A percentile compares a stretch with the other conserved stretches of the same genome.
Evolutionary conservation across 2,113 vertebrate species (phyloP).

Genomic region (Halichoerus grypus): DNA sequence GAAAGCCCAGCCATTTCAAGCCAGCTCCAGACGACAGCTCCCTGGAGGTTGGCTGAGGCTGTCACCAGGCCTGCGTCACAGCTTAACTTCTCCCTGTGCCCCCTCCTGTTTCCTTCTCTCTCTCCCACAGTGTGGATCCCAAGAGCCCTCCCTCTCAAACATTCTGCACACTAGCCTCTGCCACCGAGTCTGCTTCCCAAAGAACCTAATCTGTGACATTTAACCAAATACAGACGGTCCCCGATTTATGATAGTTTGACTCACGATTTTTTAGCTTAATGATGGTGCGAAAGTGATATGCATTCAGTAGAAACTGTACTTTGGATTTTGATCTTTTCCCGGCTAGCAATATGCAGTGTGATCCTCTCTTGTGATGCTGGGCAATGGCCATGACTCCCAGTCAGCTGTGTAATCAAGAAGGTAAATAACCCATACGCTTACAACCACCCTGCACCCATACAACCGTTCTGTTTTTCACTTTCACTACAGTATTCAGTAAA

Average conservation of each 20-base stretch:
- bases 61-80: neutral
- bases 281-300: neutral
- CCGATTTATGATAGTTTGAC: neutral
- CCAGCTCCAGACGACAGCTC: neutral
- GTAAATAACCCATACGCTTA: neutral
- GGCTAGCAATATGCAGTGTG: neutral
- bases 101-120: slow-evolving; percentile 37
- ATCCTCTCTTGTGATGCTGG: neutral
- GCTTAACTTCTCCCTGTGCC: neutral
- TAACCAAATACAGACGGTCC: neutral
- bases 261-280: neutral
- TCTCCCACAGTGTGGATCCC: neutral
- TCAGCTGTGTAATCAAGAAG: neutral
- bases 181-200: neutral
- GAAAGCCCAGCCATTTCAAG: neutral
- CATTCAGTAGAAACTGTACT: neutral
- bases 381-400: neutral
- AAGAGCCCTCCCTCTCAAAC: neutral
- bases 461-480: neutral
- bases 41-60: neutral
- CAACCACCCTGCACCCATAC: neutral
- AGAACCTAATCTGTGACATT: neutral
- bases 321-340: neutral
- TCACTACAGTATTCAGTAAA: neutral
- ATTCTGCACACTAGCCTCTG: neutral